Percentiles rank a stretch among this genome's conserved stretches.
These are phyloP conservation scores for Cyanoderma ruficeps DNA, from an alignment of 2,113 vertebrate species.

Conservation along the genomic window DNA sequence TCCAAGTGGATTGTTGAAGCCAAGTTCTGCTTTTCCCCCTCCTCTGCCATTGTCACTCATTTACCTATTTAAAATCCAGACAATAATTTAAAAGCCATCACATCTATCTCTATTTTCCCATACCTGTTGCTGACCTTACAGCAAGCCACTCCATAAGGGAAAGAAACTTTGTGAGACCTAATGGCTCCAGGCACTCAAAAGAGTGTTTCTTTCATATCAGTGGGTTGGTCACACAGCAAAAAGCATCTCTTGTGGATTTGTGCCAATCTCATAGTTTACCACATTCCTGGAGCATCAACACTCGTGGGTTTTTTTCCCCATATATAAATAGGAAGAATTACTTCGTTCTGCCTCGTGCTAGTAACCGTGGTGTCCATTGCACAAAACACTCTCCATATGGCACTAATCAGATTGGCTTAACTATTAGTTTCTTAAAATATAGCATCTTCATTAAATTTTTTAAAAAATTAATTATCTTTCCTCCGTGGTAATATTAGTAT, in stretches of 20 bases:
- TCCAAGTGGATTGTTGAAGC: neutral
- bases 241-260: neutral
- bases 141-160: neutral
- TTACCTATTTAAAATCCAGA: neutral
- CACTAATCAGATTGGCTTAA: slow-evolving; percentile 68
- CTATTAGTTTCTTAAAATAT: slow-evolving; percentile 72
- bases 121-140: neutral
- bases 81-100: neutral
- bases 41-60: neutral
- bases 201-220: neutral
- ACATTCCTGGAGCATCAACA: neutral
- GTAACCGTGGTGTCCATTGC: slow-evolving; percentile 32
- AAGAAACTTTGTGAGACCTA: neutral
- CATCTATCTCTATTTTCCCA: neutral
- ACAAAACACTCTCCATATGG: slow-evolving; percentile 64
- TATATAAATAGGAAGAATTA: slow-evolving; percentile 49
- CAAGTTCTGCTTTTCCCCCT: neutral
- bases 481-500: slow-evolving; percentile 19
- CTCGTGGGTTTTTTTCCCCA: neutral
- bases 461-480: neutral
- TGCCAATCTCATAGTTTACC: neutral
- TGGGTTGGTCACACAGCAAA: neutral
- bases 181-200: neutral
- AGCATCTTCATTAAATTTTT: slow-evolving; percentile 41
- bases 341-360: slow-evolving; percentile 35